Evolutionary conservation across 2,797 vertebrate species (phyloP), one percentile per base, ranked within the genome.

Genomic region (Rhinophrynus dorsalis): DNA sequence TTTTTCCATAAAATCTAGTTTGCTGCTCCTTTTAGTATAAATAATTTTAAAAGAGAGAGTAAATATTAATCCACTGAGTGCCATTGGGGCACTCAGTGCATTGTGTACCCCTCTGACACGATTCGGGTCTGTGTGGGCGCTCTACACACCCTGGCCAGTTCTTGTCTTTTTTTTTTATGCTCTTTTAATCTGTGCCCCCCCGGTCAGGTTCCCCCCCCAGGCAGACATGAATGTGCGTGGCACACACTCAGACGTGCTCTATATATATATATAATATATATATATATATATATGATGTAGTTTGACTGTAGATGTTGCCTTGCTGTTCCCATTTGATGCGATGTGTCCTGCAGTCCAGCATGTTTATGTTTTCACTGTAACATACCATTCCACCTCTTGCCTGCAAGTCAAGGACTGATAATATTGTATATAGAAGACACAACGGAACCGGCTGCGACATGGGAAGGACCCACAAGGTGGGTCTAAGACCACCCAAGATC

Each of bases 311-410:
- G 78, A 83, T 81, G 81, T 85, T 80, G 76, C 77, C 83, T 86
- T 86, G 75, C 86, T 84, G 56, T 86, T 84, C 80, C 37, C 83
- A 83, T 81, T 69, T 80, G 84, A 83, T 81, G 67, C 80, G 85
- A 87, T 87, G 80, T 83, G 86, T 84, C 77, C 82, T 80, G 77
- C 89, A 88, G 89, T 86, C 84, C 73, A 79, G 91, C 91, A 92
- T 92, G 90, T 85, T 81, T 78, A 80, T 85, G 77, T 87, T 82
- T 82, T 79, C 80, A 27, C 79, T 91, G 90, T 91, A 86, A 81
- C 81, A 83, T 84, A 89, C 55, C 85, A 83, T 85, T 79, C 76
- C 88, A 85, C 89, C 90, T 88, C 85, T 82, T 82, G 87, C 89
- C 85, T 80, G 68, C 62, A 75, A 86, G 83, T 79, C 81, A 89